Evolutionary conservation across 2,888 invertebrate genomes (phyloP), one percentile per base, ranked within the genome.

Genomic region (Noctua pronuba): DNA sequence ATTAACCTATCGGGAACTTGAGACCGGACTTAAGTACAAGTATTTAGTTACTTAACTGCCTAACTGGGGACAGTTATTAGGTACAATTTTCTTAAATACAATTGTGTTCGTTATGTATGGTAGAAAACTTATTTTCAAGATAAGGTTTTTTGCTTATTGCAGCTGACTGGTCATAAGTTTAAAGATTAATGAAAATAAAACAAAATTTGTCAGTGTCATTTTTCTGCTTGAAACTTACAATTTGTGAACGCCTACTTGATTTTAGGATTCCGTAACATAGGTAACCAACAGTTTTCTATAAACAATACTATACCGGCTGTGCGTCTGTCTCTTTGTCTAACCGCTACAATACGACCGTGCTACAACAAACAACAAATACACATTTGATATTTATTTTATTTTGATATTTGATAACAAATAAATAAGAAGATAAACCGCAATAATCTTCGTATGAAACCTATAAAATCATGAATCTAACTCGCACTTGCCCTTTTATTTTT

Each of bases 1-100:
- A 82, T 86, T 64, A 68, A 71, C 70, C 28, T 28, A 86, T 82
- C 55, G 24, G 35, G n/a, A 67, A 75, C 58, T 80, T 80, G 41
- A 80, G 38, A 49, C 72, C 44, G 21, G 10, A 65, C 49, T 73
- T 75, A 70, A 58, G 49, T 62, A 60, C 38, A 38, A 70, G 46
- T 70, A 74, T 58, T 49, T 73, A 73, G 73, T 82, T 44, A 83
- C 49, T 52, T 60, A 68, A 67, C 35, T 66, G 21, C 64, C n/a
- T 65, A 35, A 71, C 46, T 46, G 10, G 21, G 28, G 24, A 24
- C 28, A 44, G 38, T 64, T 64, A 46, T 74, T 41, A 49, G 13
- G 0, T 10, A 55, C n/a, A 75, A 68, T 68, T 64, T 82, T 38
- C n/a, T n/a, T 8, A 13, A 81, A 49, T 21, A 52, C 41, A 24